These are phyloP conservation scores for Lochmaea capreae DNA, from an alignment of 2,888 invertebrate genomes.

Conservation along the genomic window DNA sequence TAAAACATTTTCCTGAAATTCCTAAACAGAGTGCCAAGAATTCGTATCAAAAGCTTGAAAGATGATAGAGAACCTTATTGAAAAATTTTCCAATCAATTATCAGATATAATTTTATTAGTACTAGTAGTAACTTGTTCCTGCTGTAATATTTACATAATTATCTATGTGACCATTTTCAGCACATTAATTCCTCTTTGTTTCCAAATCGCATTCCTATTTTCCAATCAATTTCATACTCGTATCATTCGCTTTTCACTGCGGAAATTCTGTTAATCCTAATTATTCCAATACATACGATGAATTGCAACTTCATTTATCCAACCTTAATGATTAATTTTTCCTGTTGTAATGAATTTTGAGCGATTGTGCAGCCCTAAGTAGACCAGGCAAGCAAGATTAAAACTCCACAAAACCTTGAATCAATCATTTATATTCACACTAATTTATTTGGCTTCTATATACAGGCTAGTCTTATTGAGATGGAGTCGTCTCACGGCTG, in stretches of 20 bases:
- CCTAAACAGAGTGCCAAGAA: too few relatives aligned
- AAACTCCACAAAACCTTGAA: too few relatives aligned
- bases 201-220: constrained; percentile 4
- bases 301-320: constrained; percentile 25
- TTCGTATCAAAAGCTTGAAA: too few relatives aligned
- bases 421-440: too few relatives aligned
- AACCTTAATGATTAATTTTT: constrained; percentile 33
- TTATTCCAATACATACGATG: constrained; percentile 31
- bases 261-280: constrained; percentile 8
- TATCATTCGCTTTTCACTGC: constrained; percentile 25
- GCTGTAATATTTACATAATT: neutral
- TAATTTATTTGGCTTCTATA: too few relatives aligned
- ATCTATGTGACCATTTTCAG: constrained; percentile 4
- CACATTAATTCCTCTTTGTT: neutral
- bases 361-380: constrained; percentile 6
- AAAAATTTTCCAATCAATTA: too few relatives aligned
- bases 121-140: neutral
- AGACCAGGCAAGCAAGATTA: neutral
- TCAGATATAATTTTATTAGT: too few relatives aligned
- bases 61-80: too few relatives aligned
- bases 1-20: too few relatives aligned
- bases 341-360: constrained; percentile 25
- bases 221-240: constrained; percentile 24
- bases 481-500: too few relatives aligned
- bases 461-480: too few relatives aligned